phyloP scores from a whole-genome alignment of 1,140 invertebrate species.

The Teleopsis dalmanni region DNA sequence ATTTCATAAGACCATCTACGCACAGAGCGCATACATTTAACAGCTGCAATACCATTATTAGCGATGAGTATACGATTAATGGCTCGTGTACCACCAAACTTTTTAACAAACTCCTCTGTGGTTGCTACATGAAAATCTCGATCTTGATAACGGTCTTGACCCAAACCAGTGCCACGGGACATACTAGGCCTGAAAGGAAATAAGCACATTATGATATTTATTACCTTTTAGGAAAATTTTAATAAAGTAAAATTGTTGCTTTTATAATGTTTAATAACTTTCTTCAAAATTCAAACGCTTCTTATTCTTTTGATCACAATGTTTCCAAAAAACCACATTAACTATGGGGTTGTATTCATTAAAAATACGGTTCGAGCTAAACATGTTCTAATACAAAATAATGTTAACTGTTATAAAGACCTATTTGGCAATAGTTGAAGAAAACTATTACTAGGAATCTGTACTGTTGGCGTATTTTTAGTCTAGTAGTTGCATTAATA shows the following conservation, averaged over 20 bases:
- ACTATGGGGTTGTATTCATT: background rate
- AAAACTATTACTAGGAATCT: too few relatives aligned
- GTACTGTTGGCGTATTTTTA: too few relatives aligned
- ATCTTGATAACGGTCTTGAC: constrained; percentile 66
- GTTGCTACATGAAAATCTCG: constrained; percentile 91
- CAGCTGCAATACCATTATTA: constrained; percentile 99
- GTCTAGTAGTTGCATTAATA: too few relatives aligned
- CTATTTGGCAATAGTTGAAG: too few relatives aligned
- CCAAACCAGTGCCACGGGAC: constrained; percentile 79
- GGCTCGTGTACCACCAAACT: constrained; percentile 75
- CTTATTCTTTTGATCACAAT: too few relatives aligned
- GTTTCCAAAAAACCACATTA: background rate
- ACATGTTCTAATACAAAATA: too few relatives aligned
- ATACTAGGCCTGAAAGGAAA: constrained; percentile 68
- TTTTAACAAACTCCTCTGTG: constrained; percentile 90
- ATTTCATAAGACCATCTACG: constrained; percentile 97
- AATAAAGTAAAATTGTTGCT: too few relatives aligned
- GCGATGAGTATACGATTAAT: constrained; percentile 95
- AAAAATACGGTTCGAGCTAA: too few relatives aligned
- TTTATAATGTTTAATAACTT: too few relatives aligned
- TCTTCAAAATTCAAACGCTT: too few relatives aligned
- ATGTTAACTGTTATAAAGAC: too few relatives aligned
- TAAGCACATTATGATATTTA: background rate
- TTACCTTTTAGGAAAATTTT: too few relatives aligned
- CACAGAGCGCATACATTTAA: constrained; percentile 98